phyloP scores from a whole-genome alignment of 2,888 invertebrate species.

The Iphiclides podalirius region DNA sequence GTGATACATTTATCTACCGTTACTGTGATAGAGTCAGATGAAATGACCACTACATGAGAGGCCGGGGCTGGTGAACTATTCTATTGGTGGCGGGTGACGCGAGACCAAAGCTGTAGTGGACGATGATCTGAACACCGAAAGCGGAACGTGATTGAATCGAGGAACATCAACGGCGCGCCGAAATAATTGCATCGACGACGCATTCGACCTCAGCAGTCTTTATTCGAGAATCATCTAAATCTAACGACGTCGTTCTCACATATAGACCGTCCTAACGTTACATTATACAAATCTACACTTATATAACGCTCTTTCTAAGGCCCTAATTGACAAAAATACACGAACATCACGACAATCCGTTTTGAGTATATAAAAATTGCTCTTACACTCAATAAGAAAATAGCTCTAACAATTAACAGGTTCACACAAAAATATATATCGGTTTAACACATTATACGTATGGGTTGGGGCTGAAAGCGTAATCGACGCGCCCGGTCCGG shows the following conservation, averaged over 20 bases:
- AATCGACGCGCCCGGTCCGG: too few species aligned
- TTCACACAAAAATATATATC: conserved; percentile 74
- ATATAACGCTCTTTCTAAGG: conserved; percentile 58
- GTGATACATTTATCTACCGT: conserved; percentile 79
- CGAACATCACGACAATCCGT: conserved; percentile 58
- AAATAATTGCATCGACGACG: conserved; percentile 62
- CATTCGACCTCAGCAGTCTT: conserved; percentile 74
- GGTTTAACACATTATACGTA: conserved; percentile 69
- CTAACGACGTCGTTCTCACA: conserved; percentile 65
- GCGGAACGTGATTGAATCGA: conserved; percentile 70
- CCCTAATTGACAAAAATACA: conserved; percentile 78
- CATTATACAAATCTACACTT: conserved; percentile 59
- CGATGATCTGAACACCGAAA: conserved; percentile 74
- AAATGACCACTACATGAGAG: conserved; percentile 70
- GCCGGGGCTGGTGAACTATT: conserved; percentile 65
- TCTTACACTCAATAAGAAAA: conserved; percentile 71
- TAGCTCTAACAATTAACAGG: conserved; percentile 77
- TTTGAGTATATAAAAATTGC: conserved; percentile 66
- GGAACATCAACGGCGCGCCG: conserved; percentile 57
- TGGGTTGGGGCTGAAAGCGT: conserved; percentile 75
- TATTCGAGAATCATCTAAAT: conserved; percentile 65
- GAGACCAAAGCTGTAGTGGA: conserved; percentile 63
- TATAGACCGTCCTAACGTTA: conserved; percentile 58
- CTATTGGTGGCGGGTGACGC: conserved; percentile 64
- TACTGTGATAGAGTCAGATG: conserved; percentile 68